Evolutionary conservation across 2,888 invertebrate genomes (phyloP).

Genomic region (Brachynemurus nebulosus): DNA sequence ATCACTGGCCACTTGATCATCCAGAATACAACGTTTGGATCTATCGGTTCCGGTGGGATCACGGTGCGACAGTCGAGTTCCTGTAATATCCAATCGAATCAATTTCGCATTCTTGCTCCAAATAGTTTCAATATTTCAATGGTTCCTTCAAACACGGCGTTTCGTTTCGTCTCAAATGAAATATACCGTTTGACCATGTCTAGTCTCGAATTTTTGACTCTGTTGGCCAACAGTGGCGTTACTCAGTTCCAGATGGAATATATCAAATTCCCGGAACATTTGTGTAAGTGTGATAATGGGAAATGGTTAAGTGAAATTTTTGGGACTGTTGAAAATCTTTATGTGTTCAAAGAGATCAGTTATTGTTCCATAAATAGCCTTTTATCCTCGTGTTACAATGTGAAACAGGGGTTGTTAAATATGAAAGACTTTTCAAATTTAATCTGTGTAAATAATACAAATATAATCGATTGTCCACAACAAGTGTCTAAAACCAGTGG

Average conservation of each 20-base stretch:
- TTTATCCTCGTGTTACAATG: conserved; percentile 48
- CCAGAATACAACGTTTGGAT: not conserved
- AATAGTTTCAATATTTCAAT: not conserved
- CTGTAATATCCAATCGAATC: not conserved
- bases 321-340: conserved; percentile 32
- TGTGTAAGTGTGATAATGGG: conserved; percentile 48
- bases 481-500: not conserved
- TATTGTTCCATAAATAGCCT: conserved; percentile 45
- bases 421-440: conserved; percentile 46
- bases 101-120: not conserved
- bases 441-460: conserved; percentile 39
- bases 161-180: conserved; percentile 44
- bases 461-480: not conserved
- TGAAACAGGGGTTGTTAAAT: conserved; percentile 46
- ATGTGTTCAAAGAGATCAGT: conserved; percentile 38
- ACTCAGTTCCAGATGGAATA: conserved; percentile 33
- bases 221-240: conserved; percentile 32
- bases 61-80: not conserved
- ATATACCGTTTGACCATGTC: conserved; percentile 35
- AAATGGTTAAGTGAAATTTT: conserved; percentile 40
- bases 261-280: conserved; percentile 46
- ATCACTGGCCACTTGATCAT: not conserved
- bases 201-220: conserved; percentile 43
- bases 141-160: not conserved
- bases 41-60: not conserved